Conservation (phyloP, 2,888 invertebrate genomes). For the Thera obeliscata region DNA sequence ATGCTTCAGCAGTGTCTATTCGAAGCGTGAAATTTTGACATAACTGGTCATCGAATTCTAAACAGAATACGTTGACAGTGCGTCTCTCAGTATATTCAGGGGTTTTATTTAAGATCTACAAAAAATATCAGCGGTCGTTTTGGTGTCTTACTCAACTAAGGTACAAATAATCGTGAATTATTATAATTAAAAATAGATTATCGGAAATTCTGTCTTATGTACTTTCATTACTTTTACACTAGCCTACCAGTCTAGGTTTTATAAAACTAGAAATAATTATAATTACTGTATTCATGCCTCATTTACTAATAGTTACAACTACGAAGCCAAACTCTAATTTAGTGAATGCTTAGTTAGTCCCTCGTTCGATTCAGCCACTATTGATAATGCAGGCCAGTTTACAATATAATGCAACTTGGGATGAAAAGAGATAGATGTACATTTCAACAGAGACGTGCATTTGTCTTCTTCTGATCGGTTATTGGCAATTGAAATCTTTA, state of each 20-base stretch:
- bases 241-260: constrained; percentile 18
- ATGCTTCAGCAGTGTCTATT: constrained; percentile 7
- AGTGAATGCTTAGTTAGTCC: constrained; percentile 2
- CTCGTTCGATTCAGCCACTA: not conserved
- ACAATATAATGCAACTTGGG: not conserved
- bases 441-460: not conserved
- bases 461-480: not conserved
- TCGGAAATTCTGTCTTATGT: constrained; percentile 48
- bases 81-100: not conserved
- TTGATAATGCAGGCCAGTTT: not conserved
- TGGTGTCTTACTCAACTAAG: constrained; percentile 55
- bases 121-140: constrained; percentile 40
- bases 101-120: constrained; percentile 27
- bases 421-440: not conserved
- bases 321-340: not conserved
- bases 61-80: not conserved
- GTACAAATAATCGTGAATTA: constrained; percentile 70
- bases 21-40: not conserved
- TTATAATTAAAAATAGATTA: constrained; percentile 50
- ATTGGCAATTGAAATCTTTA: not conserved
- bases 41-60: not conserved
- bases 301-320: not conserved
- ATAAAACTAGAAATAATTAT: constrained; percentile 5
- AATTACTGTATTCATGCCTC: constrained; percentile 1
- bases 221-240: constrained; percentile 33